These are phyloP conservation scores for Hydrochoerus hydrochaeris DNA, from an alignment of 2,113 vertebrate genomes.

Conservation along the genomic window DNA sequence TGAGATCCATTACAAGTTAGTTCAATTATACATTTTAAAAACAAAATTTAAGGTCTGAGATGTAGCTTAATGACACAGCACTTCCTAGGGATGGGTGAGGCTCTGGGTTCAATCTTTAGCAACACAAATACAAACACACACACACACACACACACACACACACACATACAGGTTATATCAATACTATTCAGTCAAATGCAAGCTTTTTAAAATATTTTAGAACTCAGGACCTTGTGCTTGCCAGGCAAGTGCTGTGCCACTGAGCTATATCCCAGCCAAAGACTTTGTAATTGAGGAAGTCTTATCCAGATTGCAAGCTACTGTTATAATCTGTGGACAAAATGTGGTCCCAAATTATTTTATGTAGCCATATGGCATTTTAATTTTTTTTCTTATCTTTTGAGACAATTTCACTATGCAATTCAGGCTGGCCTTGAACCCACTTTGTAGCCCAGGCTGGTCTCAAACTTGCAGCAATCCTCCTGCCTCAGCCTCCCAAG, in stretches of 20 bases:
- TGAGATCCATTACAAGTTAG: neutral
- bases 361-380: neutral
- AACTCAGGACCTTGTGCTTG: no score
- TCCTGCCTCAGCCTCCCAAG: no score
- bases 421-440: no score
- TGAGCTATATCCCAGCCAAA: neutral
- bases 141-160: neutral
- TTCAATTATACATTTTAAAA: neutral
- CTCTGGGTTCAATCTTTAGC: neutral
- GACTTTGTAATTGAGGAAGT: neutral
- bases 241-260: no score
- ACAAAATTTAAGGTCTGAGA: neutral
- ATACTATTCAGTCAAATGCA: constrained; percentile 17
- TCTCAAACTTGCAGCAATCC: no score
- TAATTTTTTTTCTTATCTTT: neutral
- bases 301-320: neutral
- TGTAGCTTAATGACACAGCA: neutral
- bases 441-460: no score
- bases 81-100: neutral
- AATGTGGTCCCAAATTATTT: neutral
- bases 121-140: neutral
- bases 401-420: no score
- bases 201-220: neutral
- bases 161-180: neutral
- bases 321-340: neutral